Base-by-base conservation (phyloP, 2,888 invertebrate species). In the Perizoma flavofasciatum region DNA sequence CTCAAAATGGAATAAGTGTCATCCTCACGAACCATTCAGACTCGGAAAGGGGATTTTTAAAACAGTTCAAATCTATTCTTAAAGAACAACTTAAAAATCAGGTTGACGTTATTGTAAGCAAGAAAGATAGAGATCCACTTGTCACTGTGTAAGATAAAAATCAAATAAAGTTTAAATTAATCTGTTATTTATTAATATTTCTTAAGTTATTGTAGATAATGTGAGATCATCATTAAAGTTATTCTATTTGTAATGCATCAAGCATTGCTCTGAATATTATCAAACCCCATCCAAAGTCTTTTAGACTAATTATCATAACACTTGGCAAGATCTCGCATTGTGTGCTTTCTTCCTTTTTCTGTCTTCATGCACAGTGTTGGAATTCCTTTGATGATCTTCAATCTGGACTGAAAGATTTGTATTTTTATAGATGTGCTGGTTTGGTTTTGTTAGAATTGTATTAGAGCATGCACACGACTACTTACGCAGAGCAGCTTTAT, bases 1-100 rank as follows among this genome's bases (percentile, higher is more conserved):
- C 95, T 33, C 97, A 97, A 73, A 94, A 93, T 55, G 96, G 96
- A 35, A 94, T 94, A 10, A 94, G 95, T 58, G 98, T 98, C 0
- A 95, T 98, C 74, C 90, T 98, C 11, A 97, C 97, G 66, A 98
- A 98, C 83, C 98, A 99, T 85, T 97, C 97, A 43, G 97, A 98
- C 88, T 97, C 98, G 0, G 99, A 99, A 85, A 93, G 98, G 63
- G 98, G 98, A 5, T 99, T 95, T 81, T 89, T 98, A 5, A 89
- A 86, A 44, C 84, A 84, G 7, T 96, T 98, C 66, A 79, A 86
- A 22, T 63, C 73, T 0, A 70, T 88, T 66, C 78, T 94, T 64
- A 69, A 77, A 49, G 67, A 68, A 61, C 72, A 78, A 69, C 73
- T 93, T 59, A 83, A 93, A 1, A 89, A 93, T 60, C 78, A 92